A percentile compares a stretch with the other conserved stretches of the same genome.
Evolutionary conservation across 2,888 invertebrate species (phyloP).

Genomic region (Pantelozetes paolii): DNA sequence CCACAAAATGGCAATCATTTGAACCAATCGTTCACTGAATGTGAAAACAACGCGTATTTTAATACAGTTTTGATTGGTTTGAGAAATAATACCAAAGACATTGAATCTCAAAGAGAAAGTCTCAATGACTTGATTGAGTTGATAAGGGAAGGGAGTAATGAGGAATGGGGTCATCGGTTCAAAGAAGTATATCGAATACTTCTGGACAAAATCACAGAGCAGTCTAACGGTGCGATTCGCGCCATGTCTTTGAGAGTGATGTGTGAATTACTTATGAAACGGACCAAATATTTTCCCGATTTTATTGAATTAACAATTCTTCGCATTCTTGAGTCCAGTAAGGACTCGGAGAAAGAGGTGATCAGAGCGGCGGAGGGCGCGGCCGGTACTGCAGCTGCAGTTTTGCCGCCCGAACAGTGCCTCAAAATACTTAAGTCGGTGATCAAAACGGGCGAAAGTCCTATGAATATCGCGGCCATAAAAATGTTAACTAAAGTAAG

Average conservation of each 20-base stretch:
- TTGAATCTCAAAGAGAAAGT: conserved; percentile 18
- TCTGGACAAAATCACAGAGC: conserved; percentile 39
- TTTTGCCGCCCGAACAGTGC: conserved; percentile 74
- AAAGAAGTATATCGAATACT: conserved; percentile 33
- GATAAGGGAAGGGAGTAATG: conserved; percentile 11
- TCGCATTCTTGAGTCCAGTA: conserved; percentile 81
- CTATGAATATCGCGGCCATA: conserved; percentile 82
- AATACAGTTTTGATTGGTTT: conserved; percentile 10
- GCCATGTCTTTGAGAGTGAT: conserved; percentile 64
- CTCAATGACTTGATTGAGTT: conserved; percentile 8
- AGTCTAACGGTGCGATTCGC: conserved; percentile 27
- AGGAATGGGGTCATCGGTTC: conserved; percentile 15
- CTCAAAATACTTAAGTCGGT: conserved; percentile 74
- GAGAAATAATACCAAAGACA: neutral
- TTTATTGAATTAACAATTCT: conserved; percentile 87
- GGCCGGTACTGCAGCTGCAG: conserved; percentile 58
- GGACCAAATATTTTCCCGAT: conserved; percentile 71
- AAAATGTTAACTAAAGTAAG: conserved; percentile 69
- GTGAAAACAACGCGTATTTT: conserved; percentile 5
- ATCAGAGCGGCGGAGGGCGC: conserved; percentile 81
- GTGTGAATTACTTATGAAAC: conserved; percentile 75
- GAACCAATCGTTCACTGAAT: neutral
- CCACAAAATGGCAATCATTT: neutral
- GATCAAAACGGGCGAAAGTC: conserved; percentile 79
- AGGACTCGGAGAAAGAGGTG: conserved; percentile 58